Evolutionary conservation across 2,797 vertebrate genomes (phyloP).

Genomic region (Alosa sapidissima): DNA sequence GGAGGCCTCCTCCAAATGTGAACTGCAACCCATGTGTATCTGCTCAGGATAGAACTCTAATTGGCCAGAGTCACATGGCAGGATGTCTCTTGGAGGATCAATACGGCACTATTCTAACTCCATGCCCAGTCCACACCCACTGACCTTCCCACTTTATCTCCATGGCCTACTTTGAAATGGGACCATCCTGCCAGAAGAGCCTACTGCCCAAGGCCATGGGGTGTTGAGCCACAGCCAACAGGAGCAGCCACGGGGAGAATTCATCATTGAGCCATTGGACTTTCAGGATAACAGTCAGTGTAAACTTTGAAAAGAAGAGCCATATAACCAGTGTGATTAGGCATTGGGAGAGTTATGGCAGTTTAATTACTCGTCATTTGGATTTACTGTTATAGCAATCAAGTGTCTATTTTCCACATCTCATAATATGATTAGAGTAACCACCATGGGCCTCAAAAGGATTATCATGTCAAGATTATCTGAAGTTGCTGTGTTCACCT

Average conservation of each 20-base stretch:
- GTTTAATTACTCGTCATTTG: not conserved
- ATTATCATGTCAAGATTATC: not conserved
- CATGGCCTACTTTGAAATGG: slow-evolving; percentile 18
- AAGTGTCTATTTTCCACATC: not conserved
- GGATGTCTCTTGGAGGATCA: not conserved
- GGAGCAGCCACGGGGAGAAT: not conserved
- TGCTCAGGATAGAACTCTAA: not conserved
- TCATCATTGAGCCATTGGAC: not conserved
- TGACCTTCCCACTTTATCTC: not conserved
- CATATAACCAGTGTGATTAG: not conserved
- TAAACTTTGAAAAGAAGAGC: not conserved
- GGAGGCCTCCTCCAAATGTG: not conserved
- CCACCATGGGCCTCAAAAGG: not conserved
- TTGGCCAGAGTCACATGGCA: not conserved
- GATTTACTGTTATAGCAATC: not conserved
- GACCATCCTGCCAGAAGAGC: not conserved
- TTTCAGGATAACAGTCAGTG: not conserved
- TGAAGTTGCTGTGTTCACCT: not conserved
- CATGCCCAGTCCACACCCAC: not conserved
- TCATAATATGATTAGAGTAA: not conserved
- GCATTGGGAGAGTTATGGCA: not conserved
- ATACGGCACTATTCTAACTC: not conserved
- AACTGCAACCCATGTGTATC: not conserved
- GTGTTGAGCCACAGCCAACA: not conserved
- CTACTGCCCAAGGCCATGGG: not conserved